Base-by-base conservation (phyloP, 1,140 invertebrate genomes). In the Calephelis nemesis region DNA sequence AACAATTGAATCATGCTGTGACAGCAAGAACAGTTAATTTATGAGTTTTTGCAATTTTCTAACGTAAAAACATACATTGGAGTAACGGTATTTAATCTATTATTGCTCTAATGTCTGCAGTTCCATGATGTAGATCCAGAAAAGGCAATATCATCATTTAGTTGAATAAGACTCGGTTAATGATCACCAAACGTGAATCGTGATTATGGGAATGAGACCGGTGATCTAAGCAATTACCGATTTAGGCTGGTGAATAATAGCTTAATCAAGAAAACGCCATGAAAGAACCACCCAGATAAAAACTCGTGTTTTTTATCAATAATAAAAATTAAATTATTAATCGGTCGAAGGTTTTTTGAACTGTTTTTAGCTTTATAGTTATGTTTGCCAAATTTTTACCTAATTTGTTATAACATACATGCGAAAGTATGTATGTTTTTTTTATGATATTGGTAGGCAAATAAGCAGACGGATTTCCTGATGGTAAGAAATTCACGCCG, bases 181-280 rank as follows among this genome's bases (percentile, higher is more conserved):
- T 54, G 52, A 54, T 19, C 52, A 54, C 52, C 52, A 58, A 58
- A 58, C 52, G 52, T 58, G 12, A 30, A 58, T 11, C 52, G 19
- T 54, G 50, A 54, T 58, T 58, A 19, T 58, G 52, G 52, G 52
- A 58, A 58, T 58, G 52, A 10, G 52, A 39, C 19, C 52, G 52
- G 52, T 58, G 52, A 30, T 58, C 52, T 58, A 11, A 58, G 52
- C 52, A 58, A 58, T 58, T 58, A 58, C 52, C 52, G 52, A 58
- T 58, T 58, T 58, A 58, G 52, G 50, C 50, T 54, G 50, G 52
- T 58, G 30, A 15, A 58, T 58, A 58, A 58, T 30, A 30, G 30
- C 52, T 58, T 58, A 58, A 58, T 58, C 52, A 58, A 58, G 19
- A 1, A 30, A 30, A 19, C 30, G 30, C 19, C 10, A 58, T 30